Evolutionary conservation across 2,113 vertebrate species (phyloP), one percentile per base, ranked within the genome.

Genomic region (Tenrec ecaudatus): DNA sequence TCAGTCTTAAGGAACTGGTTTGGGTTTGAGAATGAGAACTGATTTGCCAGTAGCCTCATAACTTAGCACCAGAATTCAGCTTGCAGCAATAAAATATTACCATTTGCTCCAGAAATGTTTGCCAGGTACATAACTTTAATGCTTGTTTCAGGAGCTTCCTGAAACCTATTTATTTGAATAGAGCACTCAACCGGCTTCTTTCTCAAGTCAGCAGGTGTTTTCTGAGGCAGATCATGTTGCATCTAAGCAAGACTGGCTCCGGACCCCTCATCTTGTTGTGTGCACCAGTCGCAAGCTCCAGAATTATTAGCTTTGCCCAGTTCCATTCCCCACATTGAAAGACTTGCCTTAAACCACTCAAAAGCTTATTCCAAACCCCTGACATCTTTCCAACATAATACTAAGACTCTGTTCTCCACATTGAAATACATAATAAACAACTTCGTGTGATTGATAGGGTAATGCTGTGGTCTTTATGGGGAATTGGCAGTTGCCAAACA

Each of bases 61-160:
- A 87, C 29, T 87, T 88, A 86, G 57, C 71, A 68, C n/a, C 68
- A 95, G 84, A 82, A 81, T 15, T 79, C 77, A 89, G 31, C 20
- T 16, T 82, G 47, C n/a, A 43, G 83, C 36, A 91, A 47, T 14
- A 78, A 6, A 60, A 71, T 25, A 81, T 91, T 73, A 91, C 2
- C 73, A 36, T 92, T 94, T 64, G 36, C 88, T 95, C n/a, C 81
- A 89, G 80, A 94, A 64, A 81, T 77, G 94, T 66, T 75, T 87
- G 29, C 38, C 53, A 25, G 69, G 36, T 80, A 89, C 80, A 60
- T 68, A 66, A 78, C 27, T 58, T 84, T 23, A 83, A 19, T 73
- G n/a, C 84, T 78, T 58, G 38, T 27, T 89, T 31, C 14, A 60
- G 29, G n/a, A 81, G 14, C 12, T 84, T 89, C 60, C 60, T 62